Base-by-base conservation (phyloP, 2,888 invertebrate genomes). In the Atethmia centrago region DNA sequence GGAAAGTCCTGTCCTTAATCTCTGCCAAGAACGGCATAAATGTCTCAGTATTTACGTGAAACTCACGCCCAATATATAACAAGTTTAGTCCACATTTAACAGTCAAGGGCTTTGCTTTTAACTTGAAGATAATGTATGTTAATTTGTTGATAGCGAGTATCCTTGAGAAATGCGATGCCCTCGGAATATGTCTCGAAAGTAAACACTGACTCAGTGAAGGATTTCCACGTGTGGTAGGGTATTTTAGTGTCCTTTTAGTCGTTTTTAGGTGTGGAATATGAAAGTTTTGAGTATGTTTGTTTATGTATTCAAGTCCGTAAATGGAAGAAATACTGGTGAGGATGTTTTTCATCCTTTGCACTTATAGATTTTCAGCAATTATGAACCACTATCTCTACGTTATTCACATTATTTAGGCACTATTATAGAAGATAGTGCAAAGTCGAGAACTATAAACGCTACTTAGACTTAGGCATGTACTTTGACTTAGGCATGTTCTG, bases 51-150 rank as follows among this genome's bases (percentile, higher is more conserved):
- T 56, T 69, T 69, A 42, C 64, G 58, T 63, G 5, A 51, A 80
- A 63, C 51, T 67, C 66, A 10, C 56, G 9, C 31, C 12, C 25
- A 5, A 58, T 67, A 58, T 65, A 69, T 80, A 69, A 75, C 65
- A 63, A 58, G 56, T 63, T 66, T 49, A 71, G 77, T 76, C 75
- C 81, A 67, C 65, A 73, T 76, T 77, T 68, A 75, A 68, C 87
- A 71, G 87, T 88, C 91, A 90, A 92, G 92, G 92, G 79, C 90
- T 88, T 73, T 47, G 88, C 87, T 89, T 91, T 92, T 88, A 87
- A 82, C 73, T 71, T 74, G 47, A 65, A 83, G 87, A 87, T 91
- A 90, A 91, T 90, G 80, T 81, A 89, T 88, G 90, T 82, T 91
- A 91, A 91, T 91, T 88, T 87, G 85, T 74, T 78, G 89, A 90